Percentiles rank a stretch among this genome's conserved stretches.
phyloP scores from a whole-genome alignment of 2,113 vertebrate species.

The Amphiprion ocellaris region DNA sequence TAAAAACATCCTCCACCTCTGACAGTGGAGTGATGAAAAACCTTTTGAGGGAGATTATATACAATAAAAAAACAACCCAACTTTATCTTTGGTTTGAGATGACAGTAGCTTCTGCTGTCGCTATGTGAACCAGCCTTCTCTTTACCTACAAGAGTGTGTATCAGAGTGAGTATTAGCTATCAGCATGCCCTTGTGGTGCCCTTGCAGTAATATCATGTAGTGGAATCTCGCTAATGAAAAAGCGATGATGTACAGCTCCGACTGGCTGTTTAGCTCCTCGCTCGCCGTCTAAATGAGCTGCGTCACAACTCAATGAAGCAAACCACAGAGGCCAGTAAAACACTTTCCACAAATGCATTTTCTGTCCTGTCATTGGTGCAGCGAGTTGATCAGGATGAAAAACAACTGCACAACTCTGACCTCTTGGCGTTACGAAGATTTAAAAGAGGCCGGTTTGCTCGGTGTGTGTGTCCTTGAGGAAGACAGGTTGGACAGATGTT shows the following conservation, averaged over 20 bases:
- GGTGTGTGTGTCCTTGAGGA: too few species aligned
- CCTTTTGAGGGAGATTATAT: neutral
- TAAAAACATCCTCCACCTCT: neutral
- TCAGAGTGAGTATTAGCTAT: constrained; percentile 24
- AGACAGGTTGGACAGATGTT: too few species aligned
- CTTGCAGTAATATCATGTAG: constrained; percentile 43
- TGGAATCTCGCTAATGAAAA: constrained; percentile 63
- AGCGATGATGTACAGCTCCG: constrained; percentile 63
- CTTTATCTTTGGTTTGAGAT: neutral
- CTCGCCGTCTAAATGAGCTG: constrained; percentile 33
- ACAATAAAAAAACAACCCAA: neutral
- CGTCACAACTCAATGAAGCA: constrained; percentile 34
- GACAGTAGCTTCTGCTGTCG: neutral
- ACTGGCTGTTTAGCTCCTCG: constrained; percentile 21
- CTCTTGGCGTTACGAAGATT: neutral
- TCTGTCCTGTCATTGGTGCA: constrained; percentile 1
- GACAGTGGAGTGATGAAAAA: neutral
- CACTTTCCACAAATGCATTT: constrained; percentile 2
- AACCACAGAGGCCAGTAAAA: constrained; percentile 26
- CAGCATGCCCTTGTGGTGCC: constrained; percentile 58
- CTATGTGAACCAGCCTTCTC: neutral
- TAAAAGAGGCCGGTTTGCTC: too few species aligned
- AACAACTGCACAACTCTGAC: constrained; percentile 20
- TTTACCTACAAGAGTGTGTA: neutral
- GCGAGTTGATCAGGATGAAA: constrained; percentile 22